Base-by-base conservation (phyloP, 2,797 vertebrate genomes). In the Liparis tanakae region DNA sequence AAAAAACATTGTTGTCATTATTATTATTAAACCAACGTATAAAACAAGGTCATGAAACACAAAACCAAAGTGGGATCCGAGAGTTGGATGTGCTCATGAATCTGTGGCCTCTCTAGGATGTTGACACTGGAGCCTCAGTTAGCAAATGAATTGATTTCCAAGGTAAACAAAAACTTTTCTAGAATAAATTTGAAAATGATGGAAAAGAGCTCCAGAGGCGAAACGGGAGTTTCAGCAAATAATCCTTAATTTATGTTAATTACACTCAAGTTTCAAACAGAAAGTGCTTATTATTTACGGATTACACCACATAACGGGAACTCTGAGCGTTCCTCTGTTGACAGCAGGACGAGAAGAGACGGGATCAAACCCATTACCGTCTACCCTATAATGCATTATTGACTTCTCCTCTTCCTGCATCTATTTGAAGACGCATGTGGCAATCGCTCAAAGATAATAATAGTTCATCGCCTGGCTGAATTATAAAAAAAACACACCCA, bases 1-100 rank as follows among this genome's bases (percentile, higher is more conserved):
- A 62, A 37, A 58, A 10, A 53, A 30, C n/a, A 14, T n/a, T n/a
- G n/a, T n/a, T n/a, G n/a, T 15, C 0, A 14, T 18, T n/a, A 50
- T 50, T 9, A 10, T 18, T n/a, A 20, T 51, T 9, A 51, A 48
- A 76, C 64, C 36, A 44, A 84, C 54, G 78, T 1, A 67, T 6
- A 71, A 30, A 60, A 70, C 0, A 66, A 30, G 3, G 62, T 71
- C 51, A 67, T 66, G 41, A 71, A 60, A 72, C 44, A 81, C 50
- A 67, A 67, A 79, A 87, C 70, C 79, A 85, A 69, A 57, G 82
- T 79, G 83, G 74, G 79, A 86, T 85, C 84, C 78, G 37, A 58
- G 43, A 50, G 74, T 33, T 67, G 61, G 36, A 39, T 72, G 72
- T 2, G 22, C 12, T 70, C 50, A 18, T 37, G 14, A 67, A 39